Base-by-base conservation (phyloP, 2,888 invertebrate species). In the Cosmia pyralina region DNA sequence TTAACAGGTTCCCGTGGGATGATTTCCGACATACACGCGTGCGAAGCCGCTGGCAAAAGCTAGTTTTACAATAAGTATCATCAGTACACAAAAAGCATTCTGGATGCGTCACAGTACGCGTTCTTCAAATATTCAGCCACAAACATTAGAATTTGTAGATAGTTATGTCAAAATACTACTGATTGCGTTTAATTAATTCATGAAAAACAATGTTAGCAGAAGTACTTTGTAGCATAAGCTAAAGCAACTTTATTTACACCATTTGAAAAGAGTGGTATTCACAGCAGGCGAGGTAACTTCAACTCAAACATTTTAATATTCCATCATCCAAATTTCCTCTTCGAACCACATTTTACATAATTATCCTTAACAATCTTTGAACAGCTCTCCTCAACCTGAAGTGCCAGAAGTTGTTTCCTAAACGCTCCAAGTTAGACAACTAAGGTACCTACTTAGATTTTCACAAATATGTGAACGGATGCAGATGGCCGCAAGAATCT, bases 391-490 rank as follows among this genome's bases (percentile, higher is more conserved):
- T 11, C 28, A 22, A 34, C 19, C 19, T 48, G 52, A 48, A 69
- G 52, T 57, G 59, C 69, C 38, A 17, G 22, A 62, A 77, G 67
- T 65, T 79, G 82, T 73, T 81, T 70, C 55, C 67, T 68, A 17
- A 72, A 68, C n/a, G 53, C 19, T 8, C 22, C 1, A 41, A 81
- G 22, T 79, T 71, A 15, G n/a, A 28, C 59, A 59, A 73, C 60
- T 74, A 52, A 28, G 58, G 58, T 50, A 66, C 38, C 63, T 59
- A 63, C 58, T 59, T 58, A 76, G 80, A 79, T 72, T 85, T 76
- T 46, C 46, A 72, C 75, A 82, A 82, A 75, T 78, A 82, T 79
- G 79, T 74, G 80, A 52, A 10, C 38, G 58, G 60, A 44, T 65
- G 65, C 11, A 28, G 22, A 41, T 53, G 52, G 46, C 72, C 74